Base-by-base conservation (phyloP, 1,140 invertebrate species). In the Oedothorax gibbosus region DNA sequence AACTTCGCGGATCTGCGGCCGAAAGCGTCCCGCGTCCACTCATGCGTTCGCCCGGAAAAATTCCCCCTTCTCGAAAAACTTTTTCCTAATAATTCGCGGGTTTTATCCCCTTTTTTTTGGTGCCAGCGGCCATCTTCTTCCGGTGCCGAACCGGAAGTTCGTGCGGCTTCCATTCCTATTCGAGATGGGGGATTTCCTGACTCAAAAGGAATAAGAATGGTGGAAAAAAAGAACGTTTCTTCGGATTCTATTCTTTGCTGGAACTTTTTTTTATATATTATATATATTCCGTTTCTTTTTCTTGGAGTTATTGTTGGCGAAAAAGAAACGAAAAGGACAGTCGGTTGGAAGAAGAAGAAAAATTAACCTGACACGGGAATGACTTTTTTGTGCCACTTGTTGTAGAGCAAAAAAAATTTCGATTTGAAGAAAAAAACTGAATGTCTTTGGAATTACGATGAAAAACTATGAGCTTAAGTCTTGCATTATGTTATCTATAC, bases 121-220 rank as follows among this genome's bases (percentile, higher is more conserved):
- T 15, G 20, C 77, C 77, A 21, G 65, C 77, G 77, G 77, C 77
- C 77, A 80, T 80, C 20, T 80, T 80, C 68, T 81, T 81, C 78
- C 78, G 78, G 65, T 81, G 21, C n/a, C 18, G 15, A 66, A 53
- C 7, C 78, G 78, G 78, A 81, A 81, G 78, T 81, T 81, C 78
- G 78, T 81, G 78, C 78, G 64, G 66, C 65, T 81, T 81, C 66
- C 66, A 81, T 71, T 81, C 66, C 78, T 50, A 35, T 60, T 51
- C 62, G 62, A 71, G 35, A 35, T 2, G 35, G 35, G 71, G 78
- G 78, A 81, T 81, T 81, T 81, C 78, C 78, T 81, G 78, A 81
- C 66, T 14, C 35, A 51, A 56, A 51, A 71, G 15, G 54, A 81
- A 71, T 56, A 71, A 71, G 14, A 71, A 60, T 60, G 20, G 54